Base-by-base conservation (phyloP, 1,140 invertebrate genomes). In the Gryon sp. region DNA sequence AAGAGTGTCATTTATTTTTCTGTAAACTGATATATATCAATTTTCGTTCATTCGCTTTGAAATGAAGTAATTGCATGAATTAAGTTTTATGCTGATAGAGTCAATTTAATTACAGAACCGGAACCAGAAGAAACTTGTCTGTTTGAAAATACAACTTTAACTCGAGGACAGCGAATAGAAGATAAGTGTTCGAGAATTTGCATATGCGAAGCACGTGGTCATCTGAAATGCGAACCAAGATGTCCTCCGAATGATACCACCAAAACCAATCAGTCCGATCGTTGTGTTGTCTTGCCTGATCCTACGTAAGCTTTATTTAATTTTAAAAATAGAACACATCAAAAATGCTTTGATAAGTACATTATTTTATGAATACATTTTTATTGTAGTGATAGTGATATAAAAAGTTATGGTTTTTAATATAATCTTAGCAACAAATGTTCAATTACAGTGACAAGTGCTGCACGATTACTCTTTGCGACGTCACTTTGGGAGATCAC, bases 381-480 rank as follows among this genome's bases (percentile, higher is more conserved):
- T n/a, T n/a, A n/a, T n/a, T n/a, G n/a, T n/a, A n/a, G n/a, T n/a
- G n/a, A n/a, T n/a, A 41, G 24, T n/a, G n/a, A 34, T n/a, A 12
- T 2, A 11, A 34, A 34, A 34, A 9, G 11, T n/a, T n/a, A n/a
- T n/a, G n/a, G n/a, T n/a, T n/a, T n/a, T n/a, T n/a, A n/a, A n/a
- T 12, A 34, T 6, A 11, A 40, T 16, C 14, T 8, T 7, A 40
- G 18, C 9, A n/a, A 40, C 32, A 36, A 9, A 11, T 5, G 9
- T 34, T 52, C 30, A 34, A 19, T 75, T 66, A 4, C 3, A 92
- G 92, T 9, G 95, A 97, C 83, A 84, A 92, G 0, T 97, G 96
- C 82, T 97, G 96, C 78, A 95, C 93, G 30, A 91, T 95, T 66
- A 93, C 95, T 41, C 88, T 95, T 0, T 97, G 95, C 81, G 94